phyloP scores from a whole-genome alignment of 2,888 invertebrate species.

The Nasonovia ribisnigri region DNA sequence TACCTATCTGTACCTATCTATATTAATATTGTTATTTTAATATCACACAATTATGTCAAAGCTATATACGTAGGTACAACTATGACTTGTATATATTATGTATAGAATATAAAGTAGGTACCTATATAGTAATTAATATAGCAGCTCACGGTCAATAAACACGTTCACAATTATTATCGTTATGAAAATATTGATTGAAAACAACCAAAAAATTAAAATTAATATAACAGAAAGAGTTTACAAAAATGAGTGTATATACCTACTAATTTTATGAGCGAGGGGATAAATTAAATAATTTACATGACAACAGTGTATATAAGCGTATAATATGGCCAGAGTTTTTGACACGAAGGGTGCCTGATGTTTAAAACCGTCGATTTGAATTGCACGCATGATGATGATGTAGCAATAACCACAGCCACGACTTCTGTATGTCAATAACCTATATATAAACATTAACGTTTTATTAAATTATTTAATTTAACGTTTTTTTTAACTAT shows the following conservation, averaged over 20 bases:
- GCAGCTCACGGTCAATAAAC: background rate
- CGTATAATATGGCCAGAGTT: background rate
- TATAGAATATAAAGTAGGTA: background rate
- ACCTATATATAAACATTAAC: background rate
- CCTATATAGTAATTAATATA: background rate
- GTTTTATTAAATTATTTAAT: background rate
- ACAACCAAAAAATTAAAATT: too few relatives aligned
- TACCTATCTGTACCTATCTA: background rate
- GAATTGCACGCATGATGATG: background rate
- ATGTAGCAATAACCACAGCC: background rate
- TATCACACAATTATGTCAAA: background rate
- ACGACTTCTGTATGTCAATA: background rate
- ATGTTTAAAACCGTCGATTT: background rate
- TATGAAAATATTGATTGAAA: background rate
- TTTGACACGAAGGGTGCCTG: background rate
- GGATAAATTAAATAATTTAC: background rate
- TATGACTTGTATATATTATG: background rate
- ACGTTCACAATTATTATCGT: background rate
- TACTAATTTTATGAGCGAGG: background rate
- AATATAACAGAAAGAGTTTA: background rate
- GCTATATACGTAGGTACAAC: background rate
- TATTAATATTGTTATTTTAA: background rate
- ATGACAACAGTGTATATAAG: background rate
- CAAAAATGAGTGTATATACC: background rate
- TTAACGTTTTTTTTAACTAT: background rate